Evolutionary conservation across 2,888 invertebrate genomes (phyloP), one percentile per base, ranked within the genome.

Genomic region (Tenthredo distinguenda): DNA sequence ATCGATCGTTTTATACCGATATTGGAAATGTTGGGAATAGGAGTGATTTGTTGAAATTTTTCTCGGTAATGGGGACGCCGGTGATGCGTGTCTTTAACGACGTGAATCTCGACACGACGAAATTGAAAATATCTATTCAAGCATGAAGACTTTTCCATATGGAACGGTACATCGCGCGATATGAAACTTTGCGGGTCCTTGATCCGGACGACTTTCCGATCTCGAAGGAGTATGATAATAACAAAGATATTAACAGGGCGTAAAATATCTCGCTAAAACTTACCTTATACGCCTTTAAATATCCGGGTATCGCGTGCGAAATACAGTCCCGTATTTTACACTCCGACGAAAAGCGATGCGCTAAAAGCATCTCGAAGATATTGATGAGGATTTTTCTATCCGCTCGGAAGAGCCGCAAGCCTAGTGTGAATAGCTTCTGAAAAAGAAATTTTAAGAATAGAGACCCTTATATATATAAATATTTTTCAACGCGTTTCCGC

Each of bases 351-450:
- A 7, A 71, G 10, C 71, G 74, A 2, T 5, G 18, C 43, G 18
- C 74, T 74, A 26, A 74, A 74, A 74, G 74, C 74, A 74, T 43
- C 40, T 43, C n/a, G 74, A 74, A 74, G 74, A 74, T 74, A 74
- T 74, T 74, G 74, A 74, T 74, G 74, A 74, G 74, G 26, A 74
- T 74, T 74, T 31, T 74, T 74, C 74, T 74, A 74, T 74, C 74
- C 74, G 43, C 26, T 21, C 43, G 74, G 26, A 74, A 74, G 74
- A 74, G 43, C 74, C 43, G 40, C 43, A n/a, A 21, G 74, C 12
- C 68, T 9, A 12, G 21, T 18, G 40, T 74, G 74, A 72, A 72
- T 72, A 72, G 43, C 40, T 72, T 5, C 9, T 43, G 43, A 40
- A 43, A 74, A 74, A 15, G 37, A 74, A 74, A 74, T 74, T 74